Evolutionary conservation across 1,140 invertebrate species (phyloP).

Genomic region (Glomeris maerens): DNA sequence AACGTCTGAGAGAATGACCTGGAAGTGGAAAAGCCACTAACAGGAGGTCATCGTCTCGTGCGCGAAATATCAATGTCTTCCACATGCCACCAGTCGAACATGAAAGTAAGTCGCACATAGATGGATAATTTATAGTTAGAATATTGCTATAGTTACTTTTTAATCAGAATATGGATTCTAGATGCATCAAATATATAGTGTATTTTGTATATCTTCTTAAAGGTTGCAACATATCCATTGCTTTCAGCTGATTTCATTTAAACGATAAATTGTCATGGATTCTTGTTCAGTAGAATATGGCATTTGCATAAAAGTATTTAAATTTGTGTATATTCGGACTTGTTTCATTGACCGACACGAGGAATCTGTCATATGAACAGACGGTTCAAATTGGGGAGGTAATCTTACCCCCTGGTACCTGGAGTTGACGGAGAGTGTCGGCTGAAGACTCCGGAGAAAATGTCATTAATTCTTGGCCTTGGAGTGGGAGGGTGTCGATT

Average conservation of each 20-base stretch:
- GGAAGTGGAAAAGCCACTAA: neutral
- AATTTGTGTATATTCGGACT: neutral
- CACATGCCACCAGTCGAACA: neutral
- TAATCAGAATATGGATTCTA: neutral
- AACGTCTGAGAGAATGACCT: neutral
- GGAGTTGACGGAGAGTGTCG: constrained; percentile 1
- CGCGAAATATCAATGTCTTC: neutral
- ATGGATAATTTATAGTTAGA: neutral
- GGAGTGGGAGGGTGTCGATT: neutral
- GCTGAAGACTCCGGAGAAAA: neutral
- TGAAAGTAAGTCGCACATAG: neutral
- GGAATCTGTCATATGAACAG: too few species aligned
- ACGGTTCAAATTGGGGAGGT: too few species aligned
- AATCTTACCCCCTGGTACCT: constrained; percentile 15
- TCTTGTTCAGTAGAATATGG: too few species aligned
- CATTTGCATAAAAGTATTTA: neutral
- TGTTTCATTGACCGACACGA: neutral
- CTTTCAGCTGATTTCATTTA: neutral
- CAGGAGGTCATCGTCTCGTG: neutral
- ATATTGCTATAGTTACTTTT: neutral
- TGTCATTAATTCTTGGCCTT: too few species aligned
- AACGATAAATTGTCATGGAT: neutral
- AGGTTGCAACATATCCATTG: neutral
- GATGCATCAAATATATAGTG: neutral
- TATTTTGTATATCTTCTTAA: neutral